These are phyloP conservation scores for Oophaga pumilio DNA, from an alignment of 2,113 vertebrate species.

Conservation along the genomic window DNA sequence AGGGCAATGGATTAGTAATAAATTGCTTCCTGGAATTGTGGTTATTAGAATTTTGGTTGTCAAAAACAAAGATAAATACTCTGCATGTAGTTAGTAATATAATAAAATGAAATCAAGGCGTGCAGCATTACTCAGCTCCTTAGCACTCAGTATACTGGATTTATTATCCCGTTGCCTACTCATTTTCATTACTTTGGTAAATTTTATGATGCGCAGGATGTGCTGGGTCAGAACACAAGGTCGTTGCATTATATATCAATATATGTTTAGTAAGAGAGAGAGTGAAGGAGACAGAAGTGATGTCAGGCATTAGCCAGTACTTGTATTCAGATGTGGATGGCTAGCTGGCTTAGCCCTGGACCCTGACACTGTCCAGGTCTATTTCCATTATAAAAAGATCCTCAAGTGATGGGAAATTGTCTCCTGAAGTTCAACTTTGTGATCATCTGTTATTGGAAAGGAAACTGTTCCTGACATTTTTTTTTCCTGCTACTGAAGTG, in stretches of 20 bases:
- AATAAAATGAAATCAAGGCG: conserved; percentile 40
- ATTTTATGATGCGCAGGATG: conserved; percentile 35
- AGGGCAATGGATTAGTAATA: conserved; percentile 31
- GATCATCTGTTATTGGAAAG: too few species aligned
- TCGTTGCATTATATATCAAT: conserved; percentile 20
- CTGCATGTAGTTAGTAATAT: conserved; percentile 48
- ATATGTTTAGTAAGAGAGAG: background rate
- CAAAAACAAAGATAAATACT: conserved; percentile 52
- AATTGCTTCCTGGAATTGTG: conserved; percentile 46
- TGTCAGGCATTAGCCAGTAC: background rate
- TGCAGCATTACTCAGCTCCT: conserved; percentile 8
- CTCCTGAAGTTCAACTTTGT: too few species aligned
- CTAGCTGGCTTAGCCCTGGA: background rate
- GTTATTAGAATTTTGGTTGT: conserved; percentile 40
- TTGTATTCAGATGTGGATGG: background rate
- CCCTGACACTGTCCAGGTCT: too few species aligned
- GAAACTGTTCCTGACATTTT: too few species aligned
- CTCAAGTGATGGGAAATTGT: too few species aligned
- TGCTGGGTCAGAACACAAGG: conserved; percentile 33
- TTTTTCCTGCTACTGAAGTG: too few species aligned
- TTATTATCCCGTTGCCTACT: conserved; percentile 6
- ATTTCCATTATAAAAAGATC: too few species aligned
- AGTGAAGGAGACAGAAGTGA: background rate
- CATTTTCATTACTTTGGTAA: conserved; percentile 29
- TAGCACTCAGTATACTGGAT: background rate